phyloP scores from a whole-genome alignment of 2,113 vertebrate genomes.

The Rhinolophus sinicus region DNA sequence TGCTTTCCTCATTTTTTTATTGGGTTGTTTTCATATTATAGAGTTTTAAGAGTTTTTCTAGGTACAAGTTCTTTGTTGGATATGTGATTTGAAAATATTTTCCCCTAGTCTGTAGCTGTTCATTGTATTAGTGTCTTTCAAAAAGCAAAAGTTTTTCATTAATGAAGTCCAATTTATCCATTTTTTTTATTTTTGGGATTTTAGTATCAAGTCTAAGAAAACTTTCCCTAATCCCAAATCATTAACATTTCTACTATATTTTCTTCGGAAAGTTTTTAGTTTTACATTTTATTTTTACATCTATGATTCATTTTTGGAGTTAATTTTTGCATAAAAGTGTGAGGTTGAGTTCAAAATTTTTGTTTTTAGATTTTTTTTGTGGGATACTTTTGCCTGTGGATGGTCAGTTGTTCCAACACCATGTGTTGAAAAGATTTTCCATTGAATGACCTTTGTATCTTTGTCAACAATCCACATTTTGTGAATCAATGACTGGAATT shows the following conservation, averaged over 20 bases:
- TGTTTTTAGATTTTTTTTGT: background rate
- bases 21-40: background rate
- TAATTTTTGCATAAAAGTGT: background rate
- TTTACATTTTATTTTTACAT: background rate
- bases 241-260: background rate
- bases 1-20: background rate
- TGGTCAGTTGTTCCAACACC: background rate
- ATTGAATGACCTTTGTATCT: background rate
- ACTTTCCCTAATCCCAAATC: background rate
- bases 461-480: background rate
- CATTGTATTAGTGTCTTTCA: background rate
- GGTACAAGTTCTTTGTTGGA: background rate
- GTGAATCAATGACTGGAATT: background rate
- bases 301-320: background rate
- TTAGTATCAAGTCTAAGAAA: background rate
- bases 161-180: background rate
- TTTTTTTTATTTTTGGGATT: background rate
- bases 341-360: background rate
- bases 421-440: background rate
- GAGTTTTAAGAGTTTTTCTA: background rate
- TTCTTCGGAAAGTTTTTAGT: background rate
- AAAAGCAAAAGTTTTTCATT: background rate
- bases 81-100: constrained; percentile 27
- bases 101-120: background rate
- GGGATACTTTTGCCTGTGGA: background rate